Evolutionary conservation across 1,140 invertebrate species (phyloP), one percentile per base, ranked within the genome.

Genomic region (Geopemphigus sp.): DNA sequence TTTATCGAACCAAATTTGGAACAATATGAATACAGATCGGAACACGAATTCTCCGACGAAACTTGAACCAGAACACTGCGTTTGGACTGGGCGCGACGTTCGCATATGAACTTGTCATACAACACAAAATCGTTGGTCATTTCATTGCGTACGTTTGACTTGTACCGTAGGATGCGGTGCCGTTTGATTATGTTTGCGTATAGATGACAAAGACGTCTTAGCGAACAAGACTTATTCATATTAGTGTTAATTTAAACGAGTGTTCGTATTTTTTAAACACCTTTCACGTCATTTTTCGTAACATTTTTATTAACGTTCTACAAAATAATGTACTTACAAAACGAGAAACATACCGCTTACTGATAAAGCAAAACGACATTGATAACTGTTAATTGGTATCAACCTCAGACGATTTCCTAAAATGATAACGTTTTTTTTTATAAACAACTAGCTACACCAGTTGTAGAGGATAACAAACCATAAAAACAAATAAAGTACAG

Each of bases 21-120:
- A 53, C 83, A 84, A 82, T 83, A 83, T 2, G 81, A 63, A 72
- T 82, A 80, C 19, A 86, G 76, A 53, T 85, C 82, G 26, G 50
- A 32, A 80, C 82, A 83, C 24, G 84, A 84, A 19, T 83, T 59
- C 81, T 85, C 83, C 14, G 83, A 85, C 19, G 83, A 81, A 0
- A 85, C 83, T 80, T 86, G 84, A 14, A 86, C 82, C 24, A 86
- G 57, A 63, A 85, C 81, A 84, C 89, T 91, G 80, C 88, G 84
- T 59, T 85, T 84, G 11, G 91, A 90, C 85, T 92, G 86, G 24
- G 84, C 82, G 84, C 87, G 86, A 82, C 89, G 81, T 22, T 80
- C 14, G 56, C 80, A 61, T 11, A 88, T n/a, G 64, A 86, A 81
- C 22, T 84, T 64, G 45, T 86, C 84, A 83, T 86, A 87, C 0